Evolutionary conservation across 2,797 vertebrate species (phyloP).

Genomic region (Centroberyx gerrardi): DNA sequence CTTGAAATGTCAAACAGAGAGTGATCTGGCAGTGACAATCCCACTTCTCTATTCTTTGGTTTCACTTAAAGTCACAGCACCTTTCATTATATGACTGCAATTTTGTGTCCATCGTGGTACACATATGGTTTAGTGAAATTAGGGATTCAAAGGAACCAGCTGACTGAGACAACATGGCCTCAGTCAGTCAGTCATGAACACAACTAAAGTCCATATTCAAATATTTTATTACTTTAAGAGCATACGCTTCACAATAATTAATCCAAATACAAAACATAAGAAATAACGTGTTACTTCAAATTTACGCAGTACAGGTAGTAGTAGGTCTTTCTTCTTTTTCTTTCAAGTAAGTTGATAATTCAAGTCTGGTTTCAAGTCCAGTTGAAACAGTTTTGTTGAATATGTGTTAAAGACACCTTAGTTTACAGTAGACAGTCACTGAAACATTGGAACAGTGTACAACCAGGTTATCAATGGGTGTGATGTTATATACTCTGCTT

Average conservation of each 20-base stretch:
- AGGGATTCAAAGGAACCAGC: background rate
- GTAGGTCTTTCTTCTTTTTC: background rate
- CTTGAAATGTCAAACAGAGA: no score
- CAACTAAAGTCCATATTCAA: constrained; percentile 6
- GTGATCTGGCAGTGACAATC: no score
- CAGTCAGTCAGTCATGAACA: background rate
- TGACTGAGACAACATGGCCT: no score
- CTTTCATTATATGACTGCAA: no score
- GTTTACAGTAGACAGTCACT: background rate
- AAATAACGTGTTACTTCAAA: constrained; percentile 13
- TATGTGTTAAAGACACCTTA: background rate
- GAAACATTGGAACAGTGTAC: background rate
- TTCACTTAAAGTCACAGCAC: background rate
- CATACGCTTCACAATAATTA: constrained; percentile 35
- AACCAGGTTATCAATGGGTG: background rate
- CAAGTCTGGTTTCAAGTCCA: constrained; percentile 8
- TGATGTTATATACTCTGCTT: constrained; percentile 3
- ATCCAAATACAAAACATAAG: constrained; percentile 36
- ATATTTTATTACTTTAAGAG: constrained; percentile 54
- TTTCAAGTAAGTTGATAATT: constrained; percentile 38
- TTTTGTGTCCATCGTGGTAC: no score
- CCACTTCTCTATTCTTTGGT: no score
- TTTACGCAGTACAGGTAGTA: constrained; percentile 6
- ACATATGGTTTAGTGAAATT: background rate
- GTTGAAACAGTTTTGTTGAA: background rate